Conservation (phyloP, 2,113 vertebrate species). For the Cyphomyrus plagiostoma region DNA sequence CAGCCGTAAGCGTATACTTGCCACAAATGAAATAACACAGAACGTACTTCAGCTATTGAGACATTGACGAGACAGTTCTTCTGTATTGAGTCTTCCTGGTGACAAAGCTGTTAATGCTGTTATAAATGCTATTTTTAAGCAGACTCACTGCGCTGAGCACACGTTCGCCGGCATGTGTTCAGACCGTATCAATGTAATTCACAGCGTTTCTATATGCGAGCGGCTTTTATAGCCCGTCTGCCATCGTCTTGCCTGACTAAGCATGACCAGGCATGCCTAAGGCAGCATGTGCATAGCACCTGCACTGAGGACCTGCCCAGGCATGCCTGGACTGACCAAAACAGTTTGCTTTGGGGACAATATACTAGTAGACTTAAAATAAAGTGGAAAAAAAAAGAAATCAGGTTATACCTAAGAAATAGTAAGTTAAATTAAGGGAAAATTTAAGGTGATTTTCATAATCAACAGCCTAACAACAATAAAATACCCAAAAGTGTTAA, state of each 20-base stretch:
- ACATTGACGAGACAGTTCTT: neutral
- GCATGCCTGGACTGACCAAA: neutral
- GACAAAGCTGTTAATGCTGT: neutral
- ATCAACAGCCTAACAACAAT: neutral
- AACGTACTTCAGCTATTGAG: neutral
- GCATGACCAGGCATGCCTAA: neutral
- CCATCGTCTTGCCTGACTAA: neutral
- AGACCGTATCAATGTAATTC: neutral
- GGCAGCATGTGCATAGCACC: neutral
- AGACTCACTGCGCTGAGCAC: neutral
- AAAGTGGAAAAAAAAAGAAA: neutral
- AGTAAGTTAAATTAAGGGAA: neutral
- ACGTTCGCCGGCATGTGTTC: neutral
- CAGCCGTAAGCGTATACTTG: neutral
- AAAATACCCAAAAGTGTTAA: slow-evolving; percentile 10
- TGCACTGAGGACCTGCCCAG: neutral
- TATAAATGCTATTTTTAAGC: neutral
- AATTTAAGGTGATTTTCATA: neutral
- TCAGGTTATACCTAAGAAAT: neutral
- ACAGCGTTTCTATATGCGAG: neutral
- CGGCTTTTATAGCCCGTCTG: neutral
- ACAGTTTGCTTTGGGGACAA: neutral
- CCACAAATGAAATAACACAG: neutral
- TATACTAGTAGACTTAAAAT: neutral
- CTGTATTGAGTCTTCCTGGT: neutral